Percentiles rank a stretch among this genome's conserved stretches.
Evolutionary conservation across 2,113 vertebrate genomes (phyloP).

Genomic region (Amphiprion percula): DNA sequence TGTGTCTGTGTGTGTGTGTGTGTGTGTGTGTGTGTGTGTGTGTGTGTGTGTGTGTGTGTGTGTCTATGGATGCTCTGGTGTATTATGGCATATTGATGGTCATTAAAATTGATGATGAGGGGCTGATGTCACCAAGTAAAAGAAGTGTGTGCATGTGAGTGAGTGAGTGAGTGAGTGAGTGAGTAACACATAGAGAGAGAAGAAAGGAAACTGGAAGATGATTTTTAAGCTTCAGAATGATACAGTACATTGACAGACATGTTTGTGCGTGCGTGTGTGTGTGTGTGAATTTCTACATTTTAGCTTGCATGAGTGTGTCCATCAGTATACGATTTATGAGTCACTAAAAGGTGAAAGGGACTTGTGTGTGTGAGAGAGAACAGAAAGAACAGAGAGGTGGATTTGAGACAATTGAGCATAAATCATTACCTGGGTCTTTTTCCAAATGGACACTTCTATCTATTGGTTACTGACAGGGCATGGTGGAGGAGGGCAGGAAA

Average conservation of each 20-base stretch:
- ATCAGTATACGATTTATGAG: conserved; percentile 33
- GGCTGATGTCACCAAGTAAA: conserved; percentile 71
- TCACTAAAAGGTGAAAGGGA: conserved; percentile 37
- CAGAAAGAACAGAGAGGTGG: conserved; percentile 21
- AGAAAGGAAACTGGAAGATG: not conserved
- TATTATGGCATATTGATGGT: conserved; percentile 70
- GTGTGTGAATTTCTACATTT: conserved; percentile 17
- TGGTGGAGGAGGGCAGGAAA: not conserved
- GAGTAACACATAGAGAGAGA: conserved; percentile 1
- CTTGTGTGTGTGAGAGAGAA: conserved; percentile 8
- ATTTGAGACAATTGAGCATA: conserved; percentile 53
- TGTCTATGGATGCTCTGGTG: conserved; percentile 42
- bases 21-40: too few relatives aligned
- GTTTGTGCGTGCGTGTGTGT: not conserved
- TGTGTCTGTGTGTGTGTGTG: too few relatives aligned
- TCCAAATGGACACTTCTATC: conserved; percentile 52
- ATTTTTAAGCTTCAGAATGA: not conserved
- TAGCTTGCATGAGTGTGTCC: conserved; percentile 21
- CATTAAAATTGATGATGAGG: conserved; percentile 80
- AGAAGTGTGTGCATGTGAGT: conserved; percentile 29
- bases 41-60: conserved; percentile 54
- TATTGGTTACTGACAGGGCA: conserved; percentile 38
- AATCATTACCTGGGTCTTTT: conserved; percentile 57
- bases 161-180: conserved; percentile 19
- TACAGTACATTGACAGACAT: not conserved